Evolutionary conservation across 2,888 invertebrate species (phyloP), one percentile per base, ranked within the genome.

Genomic region (Yponomeuta evonymella): DNA sequence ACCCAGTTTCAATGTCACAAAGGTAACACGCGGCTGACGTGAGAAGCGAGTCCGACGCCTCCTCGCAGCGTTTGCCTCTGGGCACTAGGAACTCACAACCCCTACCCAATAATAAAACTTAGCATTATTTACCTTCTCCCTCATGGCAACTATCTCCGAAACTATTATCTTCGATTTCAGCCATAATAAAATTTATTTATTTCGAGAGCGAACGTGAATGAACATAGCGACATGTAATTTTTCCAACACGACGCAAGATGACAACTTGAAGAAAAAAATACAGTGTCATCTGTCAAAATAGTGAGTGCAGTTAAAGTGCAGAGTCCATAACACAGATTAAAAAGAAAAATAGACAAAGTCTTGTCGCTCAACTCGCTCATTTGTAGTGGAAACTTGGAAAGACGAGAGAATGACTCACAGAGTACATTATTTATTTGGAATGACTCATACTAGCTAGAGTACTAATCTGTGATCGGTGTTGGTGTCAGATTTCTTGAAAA

Each of bases 1-100:
- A 89, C 89, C 89, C 87, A 87, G 85, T 86, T 90, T 90, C 91
- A 91, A 91, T 91, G 91, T 91, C 91, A 90, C 88, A 86, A 86
- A 84, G 79, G 86, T 81, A 87, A 87, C 90, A 90, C 89, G 91
- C 90, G 89, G 90, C 86, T 83, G 80, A 78, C 78, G 81, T 79
- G 79, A 79, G 78, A 80, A 75, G 71, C 80, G 78, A 84, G 81
- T 80, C 81, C 79, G 81, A 81, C 83, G 84, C 77, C 81, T 79
- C 75, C 76, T 76, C 79, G 78, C 81, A 76, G 79, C 79, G 81
- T 78, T 77, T 80, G 81, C 83, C 86, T 82, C 82, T 80, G 81
- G 77, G 78, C 85, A 89, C 87, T 85, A 79, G 81, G 79, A 75
- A 77, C 77, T 78, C 81, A 84, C 89, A 81, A 83, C 81, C 80